Base-by-base conservation (phyloP, 2,888 invertebrate species). In the Torymus auratus region DNA sequence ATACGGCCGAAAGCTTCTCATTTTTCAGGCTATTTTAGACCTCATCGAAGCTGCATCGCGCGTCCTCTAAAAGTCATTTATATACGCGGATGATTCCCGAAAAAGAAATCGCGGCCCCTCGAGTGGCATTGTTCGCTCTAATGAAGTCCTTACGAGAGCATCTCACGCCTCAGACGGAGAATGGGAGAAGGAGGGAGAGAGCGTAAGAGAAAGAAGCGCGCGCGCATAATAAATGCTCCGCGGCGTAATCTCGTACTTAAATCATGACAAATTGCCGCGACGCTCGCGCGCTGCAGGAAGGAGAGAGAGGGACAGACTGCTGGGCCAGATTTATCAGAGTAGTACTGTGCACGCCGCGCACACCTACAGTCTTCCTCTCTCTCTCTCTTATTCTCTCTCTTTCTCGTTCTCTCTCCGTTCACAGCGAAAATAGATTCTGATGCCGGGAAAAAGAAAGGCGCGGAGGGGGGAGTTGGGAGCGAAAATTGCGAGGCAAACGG, bases 241-340 rank as follows among this genome's bases (percentile, higher is more conserved):
- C 75, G 81, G 81, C 80, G 84, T 84, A 84, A 84, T 84, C 84
- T 84, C 76, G 76, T 72, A 81, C 83, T 83, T 82, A 83, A 84
- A 84, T 84, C 83, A 84, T 84, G 83, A 84, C 81, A 83, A 84
- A 84, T 84, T 82, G 83, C 73, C 70, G 81, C 77, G 77, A 77
- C 77, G 70, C 73, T 28, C 76, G 52, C 67, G 56, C 41, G 23
- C 68, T 53, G 17, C 0, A 64, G 15, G 20, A 55, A 52, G n/a
- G 50, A 52, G 50, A 60, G 53, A 11, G 52, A 55, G 52, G 52
- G 64, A 73, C 55, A 68, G 60, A 28, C 28, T 28, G 28, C 28
- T 28, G 28, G 20, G 15, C 58, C 70, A 76, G 71, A 80, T 80
- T 80, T 80, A 80, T 80, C 74, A 80, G 74, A 69, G 67, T 20